A percentile compares a stretch with the other conserved stretches of the same genome.
Conservation (phyloP, 2,113 vertebrate species). For the Chroicocephalus ridibundus region DNA sequence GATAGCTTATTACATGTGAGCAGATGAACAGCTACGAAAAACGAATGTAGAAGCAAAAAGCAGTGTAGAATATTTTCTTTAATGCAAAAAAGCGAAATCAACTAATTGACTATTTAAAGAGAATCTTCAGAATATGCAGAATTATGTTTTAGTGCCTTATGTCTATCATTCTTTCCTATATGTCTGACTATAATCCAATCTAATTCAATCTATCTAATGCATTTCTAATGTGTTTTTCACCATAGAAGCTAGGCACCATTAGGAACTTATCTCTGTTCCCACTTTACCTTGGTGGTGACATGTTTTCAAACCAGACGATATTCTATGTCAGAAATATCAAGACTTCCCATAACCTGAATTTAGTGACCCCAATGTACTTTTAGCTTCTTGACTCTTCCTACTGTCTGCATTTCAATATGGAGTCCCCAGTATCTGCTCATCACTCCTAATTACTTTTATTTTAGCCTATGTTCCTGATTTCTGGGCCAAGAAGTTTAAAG, state of each 20-base stretch:
- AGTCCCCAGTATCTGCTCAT: conserved; percentile 51
- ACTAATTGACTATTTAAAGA: background rate
- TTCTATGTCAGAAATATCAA: conserved; percentile 29
- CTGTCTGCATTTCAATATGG: conserved; percentile 42
- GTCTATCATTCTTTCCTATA: background rate
- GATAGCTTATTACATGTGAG: background rate
- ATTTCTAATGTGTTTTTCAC: conserved; percentile 4
- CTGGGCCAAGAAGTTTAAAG: conserved; percentile 59
- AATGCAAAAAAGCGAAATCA: background rate
- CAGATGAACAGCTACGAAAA: background rate
- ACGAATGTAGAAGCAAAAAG: background rate
- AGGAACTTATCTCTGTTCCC: conserved; percentile 27
- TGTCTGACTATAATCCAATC: background rate
- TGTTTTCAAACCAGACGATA: background rate
- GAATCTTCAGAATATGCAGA: background rate
- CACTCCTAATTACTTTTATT: conserved; percentile 67
- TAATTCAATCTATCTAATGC: conserved; percentile 32
- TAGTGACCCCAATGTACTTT: conserved; percentile 3
- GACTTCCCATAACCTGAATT: conserved; percentile 55
- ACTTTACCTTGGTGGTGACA: background rate
- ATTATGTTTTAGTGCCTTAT: background rate
- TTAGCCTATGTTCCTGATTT: conserved; percentile 54
- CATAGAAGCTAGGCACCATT: conserved; percentile 12
- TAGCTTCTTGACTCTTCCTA: conserved; percentile 39
- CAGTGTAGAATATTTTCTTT: background rate